A percentile compares a stretch with the other conserved stretches of the same genome.
phyloP scores from a whole-genome alignment of 2,113 vertebrate species.

The Glaucomys volans region DNA sequence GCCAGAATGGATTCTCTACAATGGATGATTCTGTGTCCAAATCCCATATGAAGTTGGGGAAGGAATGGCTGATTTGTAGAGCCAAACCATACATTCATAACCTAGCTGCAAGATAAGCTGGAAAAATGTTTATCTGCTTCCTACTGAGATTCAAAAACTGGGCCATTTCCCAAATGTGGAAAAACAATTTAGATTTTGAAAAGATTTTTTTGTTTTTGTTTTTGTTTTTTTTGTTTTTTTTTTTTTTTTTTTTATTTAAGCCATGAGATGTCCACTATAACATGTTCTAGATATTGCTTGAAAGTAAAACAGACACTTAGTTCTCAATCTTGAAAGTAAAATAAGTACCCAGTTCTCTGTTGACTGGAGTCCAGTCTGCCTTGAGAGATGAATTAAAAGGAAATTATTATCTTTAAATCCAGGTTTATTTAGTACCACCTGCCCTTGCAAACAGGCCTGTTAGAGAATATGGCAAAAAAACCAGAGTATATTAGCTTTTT shows the following conservation, averaged over 20 bases:
- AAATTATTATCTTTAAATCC: background rate
- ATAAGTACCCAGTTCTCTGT: background rate
- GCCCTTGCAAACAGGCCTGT: background rate
- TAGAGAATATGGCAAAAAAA: background rate
- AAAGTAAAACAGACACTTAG: background rate
- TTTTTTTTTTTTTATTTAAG: background rate
- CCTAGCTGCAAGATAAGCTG: background rate
- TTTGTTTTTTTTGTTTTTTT: background rate
- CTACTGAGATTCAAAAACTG: background rate
- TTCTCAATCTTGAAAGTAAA: background rate
- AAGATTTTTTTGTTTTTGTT: background rate
- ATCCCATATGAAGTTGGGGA: background rate
- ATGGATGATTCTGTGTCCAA: background rate
- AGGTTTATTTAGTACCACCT: background rate
- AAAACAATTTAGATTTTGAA: background rate
- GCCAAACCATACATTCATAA: background rate
- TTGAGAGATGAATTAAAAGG: background rate
- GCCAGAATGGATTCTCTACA: background rate
- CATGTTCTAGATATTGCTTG: background rate
- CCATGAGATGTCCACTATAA: background rate
- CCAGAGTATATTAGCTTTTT: background rate
- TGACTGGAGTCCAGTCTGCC: background rate
- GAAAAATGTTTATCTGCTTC: background rate
- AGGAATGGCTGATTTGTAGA: background rate
- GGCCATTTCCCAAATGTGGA: background rate